Base-by-base conservation (phyloP, 2,888 invertebrate genomes). In the Athrips mouffetella region DNA sequence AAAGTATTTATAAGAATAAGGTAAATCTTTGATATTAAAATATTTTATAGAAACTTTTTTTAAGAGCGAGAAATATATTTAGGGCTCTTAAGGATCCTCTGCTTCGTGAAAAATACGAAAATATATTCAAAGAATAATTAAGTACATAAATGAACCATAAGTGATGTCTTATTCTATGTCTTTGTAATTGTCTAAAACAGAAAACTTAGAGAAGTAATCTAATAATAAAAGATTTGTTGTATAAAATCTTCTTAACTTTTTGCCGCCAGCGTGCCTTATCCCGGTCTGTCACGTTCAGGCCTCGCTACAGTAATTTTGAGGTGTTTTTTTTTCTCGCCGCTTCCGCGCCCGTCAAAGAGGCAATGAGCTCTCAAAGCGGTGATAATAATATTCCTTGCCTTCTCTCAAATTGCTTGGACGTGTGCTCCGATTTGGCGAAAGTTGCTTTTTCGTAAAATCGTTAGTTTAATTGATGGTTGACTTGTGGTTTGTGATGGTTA, bases 361-460 rank as follows among this genome's bases (percentile, higher is more conserved):
- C 63, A 68, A 73, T 61, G 66, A 69, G 68, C 59, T 58, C 67
- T 59, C 63, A 63, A 57, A 62, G 57, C 64, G 53, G 62, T 65
- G 67, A 70, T 72, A 73, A 73, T 74, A 71, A 73, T 74, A 77
- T 76, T 76, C 70, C 72, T 72, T 68, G 70, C 69, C 67, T 63
- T 65, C 69, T 67, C 60, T 68, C 63, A 77, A 78, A 80, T 78
- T 77, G 75, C 73, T 62, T 62, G 66, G 65, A 78, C 77, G 75
- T 73, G 77, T 71, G 65, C 65, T 66, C 65, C 70, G 69, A 72
- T 70, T 67, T 62, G 62, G 65, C 57, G 65, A 10, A 71, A 72
- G 73, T 71, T 71, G 65, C 66, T 62, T 63, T 61, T 66, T 69
- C 67, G 65, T 65, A 62, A 73, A 73, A 70, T 64, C 65, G 64